Conservation (phyloP, 2,797 vertebrate genomes). For the Borostomias antarcticus region DNA sequence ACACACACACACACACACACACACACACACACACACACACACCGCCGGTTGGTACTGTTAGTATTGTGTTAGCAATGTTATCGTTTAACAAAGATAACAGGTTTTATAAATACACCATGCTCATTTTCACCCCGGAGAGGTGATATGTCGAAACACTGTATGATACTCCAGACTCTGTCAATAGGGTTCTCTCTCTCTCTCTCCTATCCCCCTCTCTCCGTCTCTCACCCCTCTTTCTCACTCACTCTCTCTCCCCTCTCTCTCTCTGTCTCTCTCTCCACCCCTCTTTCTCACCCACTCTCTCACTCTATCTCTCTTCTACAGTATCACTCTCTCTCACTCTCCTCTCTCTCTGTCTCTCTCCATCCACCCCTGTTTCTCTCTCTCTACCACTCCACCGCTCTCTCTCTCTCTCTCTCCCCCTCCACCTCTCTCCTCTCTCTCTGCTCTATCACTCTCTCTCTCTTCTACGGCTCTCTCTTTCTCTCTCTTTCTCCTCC, state of each 20-base stretch:
- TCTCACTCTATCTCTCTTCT: slow-evolving; percentile 20
- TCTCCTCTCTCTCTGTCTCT: slow-evolving; percentile 28
- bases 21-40: slow-evolving; percentile 3
- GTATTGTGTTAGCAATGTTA: not conserved
- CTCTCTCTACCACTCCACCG: slow-evolving; percentile 32
- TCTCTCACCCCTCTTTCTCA: slow-evolving; percentile 28
- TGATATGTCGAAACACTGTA: slow-evolving; percentile 63
- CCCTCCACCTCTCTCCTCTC: not conserved
- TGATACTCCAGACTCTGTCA: slow-evolving; percentile 1
- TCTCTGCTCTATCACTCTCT: not conserved
- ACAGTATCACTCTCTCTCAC: not conserved
- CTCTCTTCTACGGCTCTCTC: not conserved
- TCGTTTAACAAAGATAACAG: slow-evolving; percentile 13
- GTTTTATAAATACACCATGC: slow-evolving; percentile 70
- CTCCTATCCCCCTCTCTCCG: slow-evolving; percentile 11
- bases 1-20: slow-evolving; percentile 16
- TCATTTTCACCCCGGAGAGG: slow-evolving; percentile 67
- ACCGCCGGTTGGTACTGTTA: not conserved
- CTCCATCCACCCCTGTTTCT: slow-evolving; percentile 6
- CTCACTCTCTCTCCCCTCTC: slow-evolving; percentile 19
- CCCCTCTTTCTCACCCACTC: slow-evolving; percentile 18
- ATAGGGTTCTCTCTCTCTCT: slow-evolving; percentile 38
- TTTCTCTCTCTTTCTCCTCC: not conserved
- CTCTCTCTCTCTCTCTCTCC: slow-evolving; percentile 37
- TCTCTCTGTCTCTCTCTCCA: slow-evolving; percentile 24